Evolutionary conservation across 2,888 invertebrate species (phyloP).

Genomic region (Apeira syringaria): DNA sequence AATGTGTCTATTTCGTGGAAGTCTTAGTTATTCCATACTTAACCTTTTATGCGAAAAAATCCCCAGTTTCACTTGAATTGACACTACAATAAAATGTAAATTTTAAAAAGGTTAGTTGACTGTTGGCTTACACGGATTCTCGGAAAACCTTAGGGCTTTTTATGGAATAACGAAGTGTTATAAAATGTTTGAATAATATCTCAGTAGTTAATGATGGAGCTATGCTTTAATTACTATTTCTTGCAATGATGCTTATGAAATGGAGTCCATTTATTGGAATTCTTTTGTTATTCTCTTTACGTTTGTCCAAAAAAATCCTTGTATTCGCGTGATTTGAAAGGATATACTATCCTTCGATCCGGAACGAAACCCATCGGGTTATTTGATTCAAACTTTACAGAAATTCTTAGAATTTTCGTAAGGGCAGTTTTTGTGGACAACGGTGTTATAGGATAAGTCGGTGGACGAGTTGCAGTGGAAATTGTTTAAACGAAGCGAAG

Average conservation of each 20-base stretch:
- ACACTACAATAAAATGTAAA: background rate
- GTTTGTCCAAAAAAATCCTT: conserved; percentile 19
- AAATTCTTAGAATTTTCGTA: conserved; percentile 32
- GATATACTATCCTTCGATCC: conserved; percentile 11
- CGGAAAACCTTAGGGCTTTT: conserved; percentile 8
- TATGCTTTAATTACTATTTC: conserved; percentile 2
- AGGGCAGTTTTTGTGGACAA: background rate
- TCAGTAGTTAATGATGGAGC: conserved; percentile 1
- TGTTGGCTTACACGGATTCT: conserved; percentile 8
- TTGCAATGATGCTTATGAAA: conserved; percentile 3
- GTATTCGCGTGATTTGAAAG: conserved; percentile 15
- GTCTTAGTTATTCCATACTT: background rate
- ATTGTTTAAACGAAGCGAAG: no score
- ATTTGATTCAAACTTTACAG: conserved; percentile 28
- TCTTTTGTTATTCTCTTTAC: conserved; percentile 7
- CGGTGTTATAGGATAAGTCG: no score
- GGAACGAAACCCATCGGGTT: conserved; percentile 16
- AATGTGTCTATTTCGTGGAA: background rate
- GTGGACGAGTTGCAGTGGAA: no score
- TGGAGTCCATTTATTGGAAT: conserved; percentile 11
- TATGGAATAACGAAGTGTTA: conserved; percentile 3
- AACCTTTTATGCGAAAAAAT: background rate
- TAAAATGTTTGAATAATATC: conserved; percentile 4
- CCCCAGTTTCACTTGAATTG: conserved; percentile 11
- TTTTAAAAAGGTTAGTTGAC: no score